These are phyloP conservation scores for Hemicrepidius hirtus DNA, from an alignment of 2,888 invertebrate species.

Conservation along the genomic window DNA sequence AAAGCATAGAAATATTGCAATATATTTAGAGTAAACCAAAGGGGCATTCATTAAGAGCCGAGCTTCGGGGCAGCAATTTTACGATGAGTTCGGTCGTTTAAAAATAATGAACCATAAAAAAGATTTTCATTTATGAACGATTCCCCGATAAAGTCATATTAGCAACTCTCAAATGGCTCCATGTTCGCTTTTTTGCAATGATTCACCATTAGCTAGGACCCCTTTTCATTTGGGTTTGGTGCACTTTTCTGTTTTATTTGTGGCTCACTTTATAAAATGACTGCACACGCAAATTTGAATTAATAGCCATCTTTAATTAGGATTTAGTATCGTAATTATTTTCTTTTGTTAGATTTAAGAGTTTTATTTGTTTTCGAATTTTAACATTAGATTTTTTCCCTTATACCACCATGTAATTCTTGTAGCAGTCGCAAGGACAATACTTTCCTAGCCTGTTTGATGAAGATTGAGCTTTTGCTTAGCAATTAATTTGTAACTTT, in stretches of 20 bases:
- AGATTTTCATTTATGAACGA: conserved; percentile 41
- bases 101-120: conserved; percentile 45
- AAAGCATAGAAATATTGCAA: neutral
- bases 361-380: neutral
- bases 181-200: conserved; percentile 22
- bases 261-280: conserved; percentile 13
- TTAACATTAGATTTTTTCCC: no score
- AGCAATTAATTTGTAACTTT: no score
- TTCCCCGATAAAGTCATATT: conserved; percentile 41
- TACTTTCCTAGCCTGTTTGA: no score
- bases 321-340: conserved; percentile 11
- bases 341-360: neutral
- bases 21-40: conserved; percentile 24
- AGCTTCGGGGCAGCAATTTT: conserved; percentile 24
- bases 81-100: conserved; percentile 37
- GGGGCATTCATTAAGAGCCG: conserved; percentile 23
- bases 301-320: conserved; percentile 17
- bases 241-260: conserved; percentile 17
- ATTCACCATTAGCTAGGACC: conserved; percentile 15
- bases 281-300: conserved; percentile 17
- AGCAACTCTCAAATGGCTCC: conserved; percentile 24
- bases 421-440: no score
- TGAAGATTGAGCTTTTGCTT: no score
- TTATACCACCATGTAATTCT: no score
- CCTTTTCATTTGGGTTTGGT: conserved; percentile 11